Conservation (phyloP, 1,140 invertebrate species). For the Drosophila aff. region DNA sequence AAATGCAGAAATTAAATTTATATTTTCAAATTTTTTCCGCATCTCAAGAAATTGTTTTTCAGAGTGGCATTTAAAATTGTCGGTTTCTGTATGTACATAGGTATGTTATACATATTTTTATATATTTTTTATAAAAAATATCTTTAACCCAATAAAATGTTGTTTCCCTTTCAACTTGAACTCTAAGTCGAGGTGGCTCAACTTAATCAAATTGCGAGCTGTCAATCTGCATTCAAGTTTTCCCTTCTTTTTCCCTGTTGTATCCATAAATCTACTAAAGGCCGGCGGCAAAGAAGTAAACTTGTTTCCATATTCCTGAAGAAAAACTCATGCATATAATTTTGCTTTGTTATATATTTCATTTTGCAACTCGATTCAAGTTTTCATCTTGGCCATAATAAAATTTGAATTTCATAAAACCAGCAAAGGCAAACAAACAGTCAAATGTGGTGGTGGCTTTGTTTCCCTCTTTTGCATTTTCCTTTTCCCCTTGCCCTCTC, state of each 20-base stretch:
- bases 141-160: not conserved
- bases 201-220: slow-evolving; percentile 12
- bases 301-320: slow-evolving; percentile 31
- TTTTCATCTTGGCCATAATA: slow-evolving; percentile 51
- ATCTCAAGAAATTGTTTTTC: slow-evolving; percentile 30
- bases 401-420: slow-evolving; percentile 73
- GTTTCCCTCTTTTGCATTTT: slow-evolving; percentile 16
- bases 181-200: slow-evolving; percentile 1
- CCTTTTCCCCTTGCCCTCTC: not conserved
- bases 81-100: too few relatives aligned
- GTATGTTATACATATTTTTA: not conserved
- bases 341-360: slow-evolving; percentile 55
- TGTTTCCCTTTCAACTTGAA: not conserved
- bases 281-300: slow-evolving; percentile 35
- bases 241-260: slow-evolving; percentile 2
- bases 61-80: not conserved
- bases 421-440: slow-evolving; percentile 24
- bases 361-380: slow-evolving; percentile 51
- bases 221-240: slow-evolving; percentile 21
- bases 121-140: not conserved
- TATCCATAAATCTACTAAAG: slow-evolving; percentile 21
- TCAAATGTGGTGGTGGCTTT: slow-evolving; percentile 38
- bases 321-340: slow-evolving; percentile 63
- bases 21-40: not conserved
- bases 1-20: not conserved